Evolutionary conservation across 2,113 vertebrate genomes (phyloP), one percentile per base, ranked within the genome.

Genomic region (Pseudonaja textilis): DNA sequence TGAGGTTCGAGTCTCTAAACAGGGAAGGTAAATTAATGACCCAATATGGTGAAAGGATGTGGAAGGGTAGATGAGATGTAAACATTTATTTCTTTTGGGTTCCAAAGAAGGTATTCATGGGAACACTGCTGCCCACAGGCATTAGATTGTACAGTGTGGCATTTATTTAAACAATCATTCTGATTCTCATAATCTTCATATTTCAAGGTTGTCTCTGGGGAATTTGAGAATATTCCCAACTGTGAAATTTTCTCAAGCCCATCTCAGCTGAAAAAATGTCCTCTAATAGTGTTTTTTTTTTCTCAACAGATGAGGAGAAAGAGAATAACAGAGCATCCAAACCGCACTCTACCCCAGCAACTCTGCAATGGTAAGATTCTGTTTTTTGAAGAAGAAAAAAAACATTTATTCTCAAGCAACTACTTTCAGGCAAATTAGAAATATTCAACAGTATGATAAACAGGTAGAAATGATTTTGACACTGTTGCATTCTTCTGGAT

Each of bases 321-420:
- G 99, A 99, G 98, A 99, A 99, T 95, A 99, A 99, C 95, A 98
- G 99, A 98, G 99, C 99, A 89, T 99, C 99, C 0, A 99, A 99
- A 97, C 98, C 98, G 3, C 99, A 99, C 97, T 99, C 99, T 8
- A 99, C 99, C 91, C 99, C 99, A 85, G 99, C 99, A 42, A 99
- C 99, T 89, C 97, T 99, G 94, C 98, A 99, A 97, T 99, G 99
- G 99, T 99, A 97, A 98, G 98, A 96, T 69, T 50, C 90, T 47
- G 23, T 12, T 94, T 92, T 39, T 87, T 22, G 18, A 0, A 14
- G 54, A 45, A 45, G 54, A 26, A 26, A 9, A 45, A 86, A 57
- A 14, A 42, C 7, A 0, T 39, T 64, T 5, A 25, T 26, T 1
- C 45, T 81, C 90, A 91, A 94, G 12, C 54, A 57, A 39, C 69